These are phyloP conservation scores for Austrofundulus limnaeus DNA, from an alignment of 2,113 vertebrate genomes.

Conservation along the genomic window DNA sequence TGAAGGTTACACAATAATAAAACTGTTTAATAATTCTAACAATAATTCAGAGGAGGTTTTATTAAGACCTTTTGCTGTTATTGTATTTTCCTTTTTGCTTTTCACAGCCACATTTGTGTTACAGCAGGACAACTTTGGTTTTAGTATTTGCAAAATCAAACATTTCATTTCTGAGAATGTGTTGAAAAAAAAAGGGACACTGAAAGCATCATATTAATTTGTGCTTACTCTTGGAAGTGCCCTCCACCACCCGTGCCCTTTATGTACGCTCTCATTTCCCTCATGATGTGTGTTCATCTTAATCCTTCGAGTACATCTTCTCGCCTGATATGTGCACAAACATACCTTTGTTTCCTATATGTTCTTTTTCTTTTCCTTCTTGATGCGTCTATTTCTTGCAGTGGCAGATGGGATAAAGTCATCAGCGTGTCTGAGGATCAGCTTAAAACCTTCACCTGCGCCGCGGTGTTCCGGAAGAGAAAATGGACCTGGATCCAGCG, in stretches of 20 bases:
- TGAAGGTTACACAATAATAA: too few relatives aligned
- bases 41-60: too few relatives aligned
- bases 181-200: constrained; percentile 25
- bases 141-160: constrained; percentile 13
- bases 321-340: constrained; percentile 23
- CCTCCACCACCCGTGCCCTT: constrained; percentile 27
- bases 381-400: constrained; percentile 19
- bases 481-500: constrained; percentile 34
- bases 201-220: constrained; percentile 33
- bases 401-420: constrained; percentile 28
- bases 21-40: too few relatives aligned
- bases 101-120: too few relatives aligned
- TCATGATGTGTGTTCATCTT: constrained; percentile 40
- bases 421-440: constrained; percentile 54
- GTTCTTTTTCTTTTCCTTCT: neutral
- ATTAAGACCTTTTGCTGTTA: too few relatives aligned
- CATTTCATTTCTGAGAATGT: constrained; percentile 17
- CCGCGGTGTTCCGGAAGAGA: constrained; percentile 39
- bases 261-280: constrained; percentile 52
- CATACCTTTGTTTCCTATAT: constrained; percentile 34
- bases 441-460: constrained; percentile 60
- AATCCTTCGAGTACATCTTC: constrained; percentile 22
- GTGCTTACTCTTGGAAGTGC: constrained; percentile 28
- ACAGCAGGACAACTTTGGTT: constrained; percentile 3
- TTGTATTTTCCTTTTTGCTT: too few relatives aligned